Evolutionary conservation across 2,113 vertebrate genomes (phyloP), one percentile per base, ranked within the genome.

Genomic region (Tachycineta bicolor): DNA sequence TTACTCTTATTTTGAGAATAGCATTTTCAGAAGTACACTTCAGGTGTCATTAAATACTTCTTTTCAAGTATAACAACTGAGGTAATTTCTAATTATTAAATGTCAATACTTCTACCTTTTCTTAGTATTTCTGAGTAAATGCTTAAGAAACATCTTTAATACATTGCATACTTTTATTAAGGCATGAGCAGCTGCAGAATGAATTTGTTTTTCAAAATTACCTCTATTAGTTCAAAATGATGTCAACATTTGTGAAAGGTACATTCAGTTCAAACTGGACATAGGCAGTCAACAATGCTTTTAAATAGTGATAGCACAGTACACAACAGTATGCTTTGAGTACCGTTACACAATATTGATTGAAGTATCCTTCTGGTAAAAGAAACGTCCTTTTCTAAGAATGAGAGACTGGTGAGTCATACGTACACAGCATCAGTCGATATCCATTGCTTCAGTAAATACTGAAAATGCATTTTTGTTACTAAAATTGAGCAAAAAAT

Each of bases 401-500:
- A 90, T 79, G 88, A 94, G 73, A 96, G 80, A 96, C 73, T 90
- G 96, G 89, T 68, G 79, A 89, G 78, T 97, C 97, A 98, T 80
- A 96, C 97, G 89, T 97, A 97, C 91, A 97, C 96, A 88, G 95
- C 95, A 82, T 97, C 97, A 75, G 95, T 96, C 71, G 97, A 97
- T 94, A 97, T 97, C 97, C 96, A 97, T 87, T 97, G 96, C 95
- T 97, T 97, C 96, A 97, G 78, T 96, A 97, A 95, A 92, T 95
- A 97, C 97, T 97, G 97, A 94, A 97, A 97, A 97, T 95, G 97
- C 60, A 96, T 93, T 97, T 96, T 87, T 95, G 69, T 97, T 89
- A 94, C 94, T 96, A 77, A 94, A 93, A 47, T 1, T 16, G 24
- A 75, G 63, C 23, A 55, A 75, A 94, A 92, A 80, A 73, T 60